Percentiles rank a stretch among this genome's conserved stretches.
These are phyloP conservation scores for Aquatica leii DNA, from an alignment of 2,888 invertebrate genomes.

Conservation along the genomic window DNA sequence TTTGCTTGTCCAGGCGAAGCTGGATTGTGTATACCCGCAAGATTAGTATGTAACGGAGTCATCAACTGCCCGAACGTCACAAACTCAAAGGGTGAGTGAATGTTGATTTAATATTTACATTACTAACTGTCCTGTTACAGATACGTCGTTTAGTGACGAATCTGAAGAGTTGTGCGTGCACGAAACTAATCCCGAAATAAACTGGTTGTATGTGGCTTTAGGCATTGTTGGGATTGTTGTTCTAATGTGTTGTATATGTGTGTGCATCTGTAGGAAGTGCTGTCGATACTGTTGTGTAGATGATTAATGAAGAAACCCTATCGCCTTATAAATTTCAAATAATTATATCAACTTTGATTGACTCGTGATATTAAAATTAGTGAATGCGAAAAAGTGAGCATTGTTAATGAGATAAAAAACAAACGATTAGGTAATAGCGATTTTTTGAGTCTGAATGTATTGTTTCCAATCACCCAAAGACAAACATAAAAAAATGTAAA, in stretches of 20 bases:
- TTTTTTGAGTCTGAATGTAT: constrained; percentile 22
- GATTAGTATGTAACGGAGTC: constrained; percentile 86
- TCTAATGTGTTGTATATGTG: constrained; percentile 55
- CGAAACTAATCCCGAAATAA: constrained; percentile 53
- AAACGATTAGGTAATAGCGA: constrained; percentile 14
- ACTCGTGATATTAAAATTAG: constrained; percentile 37
- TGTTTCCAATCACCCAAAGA: constrained; percentile 19
- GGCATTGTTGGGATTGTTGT: constrained; percentile 50
- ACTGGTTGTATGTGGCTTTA: constrained; percentile 56
- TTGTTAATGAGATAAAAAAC: constrained; percentile 6
- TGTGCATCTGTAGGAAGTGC: constrained; percentile 56
- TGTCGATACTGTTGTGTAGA: constrained; percentile 56
- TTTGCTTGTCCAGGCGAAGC: constrained; percentile 88
- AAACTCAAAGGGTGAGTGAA: constrained; percentile 58
- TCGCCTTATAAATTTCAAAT: constrained; percentile 32
- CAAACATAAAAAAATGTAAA: constrained; percentile 24
- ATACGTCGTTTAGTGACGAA: constrained; percentile 70
- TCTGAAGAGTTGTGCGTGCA: constrained; percentile 74
- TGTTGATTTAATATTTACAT: neutral
- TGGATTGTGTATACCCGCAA: constrained; percentile 82
- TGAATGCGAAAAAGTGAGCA: constrained; percentile 23
- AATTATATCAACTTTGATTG: constrained; percentile 27
- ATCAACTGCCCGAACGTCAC: constrained; percentile 85
- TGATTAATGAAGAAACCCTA: constrained; percentile 40
- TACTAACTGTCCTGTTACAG: constrained; percentile 44